Evolutionary conservation across 2,113 vertebrate genomes (phyloP), one percentile per base, ranked within the genome.

Genomic region (Capreolus pygargus): DNA sequence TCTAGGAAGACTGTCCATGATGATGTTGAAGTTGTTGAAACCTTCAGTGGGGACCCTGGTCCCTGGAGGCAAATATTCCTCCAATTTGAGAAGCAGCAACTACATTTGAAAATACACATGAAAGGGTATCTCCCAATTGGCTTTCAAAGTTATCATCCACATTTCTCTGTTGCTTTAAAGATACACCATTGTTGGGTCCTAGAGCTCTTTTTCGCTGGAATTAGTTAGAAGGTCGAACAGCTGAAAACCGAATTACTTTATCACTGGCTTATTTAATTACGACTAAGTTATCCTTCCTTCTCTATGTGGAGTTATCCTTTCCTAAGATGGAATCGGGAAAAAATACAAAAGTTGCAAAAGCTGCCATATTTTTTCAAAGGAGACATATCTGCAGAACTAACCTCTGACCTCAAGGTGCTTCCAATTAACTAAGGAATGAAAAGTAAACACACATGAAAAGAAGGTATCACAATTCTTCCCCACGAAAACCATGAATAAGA

Each of bases 351-450:
- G 54, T 19, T n/a, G 27, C 64, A 74, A 96, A 93, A 36, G 12
- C 87, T 96, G 79, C 47, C 92, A 33, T 60, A 47, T 47, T 90
- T 95, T 85, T 60, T 4, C 36, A 86, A 95, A 96, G 60, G 45
- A 91, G 57, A 70, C 21, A 6, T 55, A 89, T n/a, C 89, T 50
- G 76, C 12, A 60, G 87, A 96, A 85, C 70, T 81, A 89, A 96
- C 84, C 92, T 96, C 84, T 91, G 88, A 96, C 91, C 88, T 96
- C 85, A 96, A 97, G 92, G 82, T 95, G 92, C 90, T 97, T 94
- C 95, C 85, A 97, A 95, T 97, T 97, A 97, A 90, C 81, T 76
- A 39, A 94, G 67, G 64, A 94, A 97, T 94, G 90, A 90, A 97
- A 96, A 87, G 92, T 87, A 92, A 97, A 95, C 64, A 85, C 61